Evolutionary conservation across 2,113 vertebrate genomes (phyloP).

Genomic region (Eclectus roratus): DNA sequence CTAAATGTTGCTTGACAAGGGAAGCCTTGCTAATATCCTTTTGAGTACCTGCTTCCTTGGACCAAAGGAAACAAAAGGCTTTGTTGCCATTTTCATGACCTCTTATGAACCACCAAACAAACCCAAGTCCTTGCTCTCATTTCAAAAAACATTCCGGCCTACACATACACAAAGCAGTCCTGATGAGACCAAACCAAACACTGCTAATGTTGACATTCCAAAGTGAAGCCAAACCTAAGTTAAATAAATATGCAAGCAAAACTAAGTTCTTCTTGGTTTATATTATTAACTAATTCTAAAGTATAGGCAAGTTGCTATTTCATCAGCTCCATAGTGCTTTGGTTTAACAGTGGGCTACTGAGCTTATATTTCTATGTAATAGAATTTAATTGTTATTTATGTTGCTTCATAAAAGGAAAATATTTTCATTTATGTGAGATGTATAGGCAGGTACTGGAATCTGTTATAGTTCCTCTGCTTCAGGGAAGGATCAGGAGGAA

Average conservation of each 20-base stretch:
- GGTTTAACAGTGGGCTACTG: background rate
- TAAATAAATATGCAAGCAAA: conserved; percentile 44
- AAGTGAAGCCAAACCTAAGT: conserved; percentile 29
- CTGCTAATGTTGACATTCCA: conserved; percentile 26
- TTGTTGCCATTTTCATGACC: background rate
- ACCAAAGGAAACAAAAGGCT: background rate
- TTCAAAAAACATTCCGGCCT: background rate
- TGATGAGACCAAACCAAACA: conserved; percentile 30
- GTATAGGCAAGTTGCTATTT: background rate
- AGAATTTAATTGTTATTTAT: background rate
- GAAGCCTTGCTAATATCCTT: background rate
- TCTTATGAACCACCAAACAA: background rate
- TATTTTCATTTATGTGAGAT: background rate
- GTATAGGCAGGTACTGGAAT: background rate
- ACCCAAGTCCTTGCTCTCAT: background rate
- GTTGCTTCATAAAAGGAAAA: background rate
- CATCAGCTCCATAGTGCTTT: background rate
- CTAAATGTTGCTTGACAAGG: background rate
- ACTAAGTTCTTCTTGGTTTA: background rate
- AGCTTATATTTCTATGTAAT: background rate
- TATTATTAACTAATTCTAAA: conserved; percentile 1
- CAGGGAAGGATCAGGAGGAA: background rate
- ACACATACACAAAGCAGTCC: background rate
- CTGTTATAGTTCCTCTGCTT: background rate
- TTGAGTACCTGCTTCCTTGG: background rate